phyloP scores from a whole-genome alignment of 2,888 invertebrate species.

The Pharmacophagus antenor region DNA sequence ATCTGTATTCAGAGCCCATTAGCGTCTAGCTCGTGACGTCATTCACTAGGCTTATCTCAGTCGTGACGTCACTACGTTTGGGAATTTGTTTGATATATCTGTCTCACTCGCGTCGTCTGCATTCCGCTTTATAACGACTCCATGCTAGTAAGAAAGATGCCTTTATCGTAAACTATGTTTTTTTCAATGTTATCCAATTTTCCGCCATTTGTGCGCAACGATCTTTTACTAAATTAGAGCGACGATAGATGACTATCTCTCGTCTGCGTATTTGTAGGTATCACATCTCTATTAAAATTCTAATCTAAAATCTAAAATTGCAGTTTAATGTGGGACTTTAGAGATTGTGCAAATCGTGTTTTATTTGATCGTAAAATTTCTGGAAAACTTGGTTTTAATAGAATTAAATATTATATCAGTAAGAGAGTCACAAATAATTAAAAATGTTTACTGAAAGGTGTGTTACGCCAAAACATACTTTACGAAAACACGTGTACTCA shows the following conservation, averaged over 20 bases:
- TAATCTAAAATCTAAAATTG: too few relatives aligned
- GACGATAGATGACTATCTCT: background rate
- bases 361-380: too few relatives aligned
- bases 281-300: too few relatives aligned
- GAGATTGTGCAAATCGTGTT: too few relatives aligned
- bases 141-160: background rate
- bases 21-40: constrained; percentile 15
- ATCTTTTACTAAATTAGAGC: constrained; percentile 6
- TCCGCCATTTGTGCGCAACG: background rate
- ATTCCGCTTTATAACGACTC: background rate
- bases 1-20: constrained; percentile 2
- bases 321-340: too few relatives aligned
- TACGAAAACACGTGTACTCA: too few relatives aligned
- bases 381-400: too few relatives aligned
- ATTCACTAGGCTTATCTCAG: constrained; percentile 6
- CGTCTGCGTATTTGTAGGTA: too few relatives aligned
- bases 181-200: background rate
- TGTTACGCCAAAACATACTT: background rate
- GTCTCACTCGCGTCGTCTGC: constrained; percentile 3
- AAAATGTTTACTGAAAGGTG: too few relatives aligned
- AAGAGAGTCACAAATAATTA: too few relatives aligned
- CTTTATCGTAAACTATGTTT: background rate
- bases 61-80: constrained; percentile 13
- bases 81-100: constrained; percentile 10
- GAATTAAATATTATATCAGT: too few relatives aligned